phyloP scores from a whole-genome alignment of 2,113 vertebrate genomes.

The Saguinus imperator region DNA sequence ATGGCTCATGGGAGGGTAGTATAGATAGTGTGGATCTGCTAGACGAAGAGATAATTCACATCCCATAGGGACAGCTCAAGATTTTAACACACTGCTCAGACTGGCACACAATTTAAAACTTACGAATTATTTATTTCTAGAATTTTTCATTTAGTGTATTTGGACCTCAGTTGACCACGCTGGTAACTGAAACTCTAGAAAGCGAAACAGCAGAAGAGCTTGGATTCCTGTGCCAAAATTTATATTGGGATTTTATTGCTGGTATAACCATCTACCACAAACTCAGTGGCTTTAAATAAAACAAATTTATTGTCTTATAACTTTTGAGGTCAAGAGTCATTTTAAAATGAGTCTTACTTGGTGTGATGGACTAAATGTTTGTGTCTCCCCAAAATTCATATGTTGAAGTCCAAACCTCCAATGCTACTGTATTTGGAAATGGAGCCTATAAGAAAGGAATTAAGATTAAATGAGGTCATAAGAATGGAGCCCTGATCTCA shows the following conservation, averaged over 20 bases:
- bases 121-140: neutral
- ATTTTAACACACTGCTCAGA: neutral
- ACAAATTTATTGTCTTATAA: neutral
- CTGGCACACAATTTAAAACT: neutral
- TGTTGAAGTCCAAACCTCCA: neutral
- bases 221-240: neutral
- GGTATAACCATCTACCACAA: neutral
- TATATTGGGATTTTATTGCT: neutral
- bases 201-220: neutral
- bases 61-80: neutral
- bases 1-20: too few species aligned
- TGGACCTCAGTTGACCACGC: neutral
- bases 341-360: neutral
- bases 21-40: too few species aligned
- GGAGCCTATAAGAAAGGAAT: neutral
- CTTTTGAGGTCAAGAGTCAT: neutral
- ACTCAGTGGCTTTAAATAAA: neutral
- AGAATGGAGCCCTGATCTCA: neutral
- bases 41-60: neutral
- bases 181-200: neutral
- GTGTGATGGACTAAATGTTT: too few species aligned
- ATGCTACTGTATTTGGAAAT: neutral
- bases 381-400: neutral
- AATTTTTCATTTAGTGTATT: neutral
- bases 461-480: neutral